A percentile compares a stretch with the other conserved stretches of the same genome.
Conservation (phyloP, 2,797 vertebrate genomes). For the Allochrocebus solatus region DNA sequence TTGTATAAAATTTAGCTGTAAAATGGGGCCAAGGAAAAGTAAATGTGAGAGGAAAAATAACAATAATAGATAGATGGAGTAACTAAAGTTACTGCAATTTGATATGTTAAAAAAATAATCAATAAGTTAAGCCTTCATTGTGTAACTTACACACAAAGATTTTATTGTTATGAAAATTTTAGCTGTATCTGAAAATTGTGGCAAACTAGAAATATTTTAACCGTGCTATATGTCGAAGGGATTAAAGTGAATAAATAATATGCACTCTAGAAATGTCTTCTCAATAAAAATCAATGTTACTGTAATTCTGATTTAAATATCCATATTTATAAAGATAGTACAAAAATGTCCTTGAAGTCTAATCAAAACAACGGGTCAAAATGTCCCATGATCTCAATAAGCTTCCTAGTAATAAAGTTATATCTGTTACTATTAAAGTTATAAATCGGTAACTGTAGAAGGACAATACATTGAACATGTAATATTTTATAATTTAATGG, state of each 20-base stretch:
- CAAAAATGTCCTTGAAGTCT: background rate
- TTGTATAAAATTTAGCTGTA: background rate
- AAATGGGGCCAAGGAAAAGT: conserved; percentile 2
- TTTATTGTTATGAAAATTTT: conserved; percentile 3
- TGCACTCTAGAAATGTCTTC: background rate
- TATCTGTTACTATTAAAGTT: background rate
- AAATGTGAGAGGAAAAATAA: background rate
- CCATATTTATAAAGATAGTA: background rate
- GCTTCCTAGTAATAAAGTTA: background rate
- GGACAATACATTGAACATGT: background rate
- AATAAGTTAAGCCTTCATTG: background rate
- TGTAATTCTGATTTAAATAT: background rate
- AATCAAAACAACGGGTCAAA: conserved; percentile 24
- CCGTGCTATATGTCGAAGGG: background rate
- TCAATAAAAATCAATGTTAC: background rate
- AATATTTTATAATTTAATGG: background rate
- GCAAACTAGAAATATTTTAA: background rate
- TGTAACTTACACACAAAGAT: background rate
- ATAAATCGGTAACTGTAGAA: background rate
- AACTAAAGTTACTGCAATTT: background rate
- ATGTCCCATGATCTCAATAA: background rate
- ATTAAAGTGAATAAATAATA: background rate
- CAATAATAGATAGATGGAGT: background rate
- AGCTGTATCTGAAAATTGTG: background rate
- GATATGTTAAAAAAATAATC: background rate